Evolutionary conservation across 2,888 invertebrate species (phyloP), one percentile per base, ranked within the genome.

Genomic region (Ormia ochracea): DNA sequence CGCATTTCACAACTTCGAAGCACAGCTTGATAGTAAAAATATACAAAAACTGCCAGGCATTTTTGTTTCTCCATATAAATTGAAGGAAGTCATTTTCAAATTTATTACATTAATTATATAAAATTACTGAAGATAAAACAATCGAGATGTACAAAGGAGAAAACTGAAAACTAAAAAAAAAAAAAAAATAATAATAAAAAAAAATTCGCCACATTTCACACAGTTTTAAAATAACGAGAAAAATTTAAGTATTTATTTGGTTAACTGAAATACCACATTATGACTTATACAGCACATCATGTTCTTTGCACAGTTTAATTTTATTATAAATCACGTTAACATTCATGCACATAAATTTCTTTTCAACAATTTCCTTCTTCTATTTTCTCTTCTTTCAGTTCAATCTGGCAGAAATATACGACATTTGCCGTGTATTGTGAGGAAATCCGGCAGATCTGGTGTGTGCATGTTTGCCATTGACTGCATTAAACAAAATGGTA

Each of bases 381-480:
- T n/a, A n/a, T n/a, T n/a, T n/a, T n/a, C n/a, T n/a, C n/a, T n/a
- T n/a, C n/a, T 63, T 56, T 85, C 92, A 93, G 95, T 95, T 90
- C 94, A 94, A 84, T 90, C 93, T 86, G 96, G 95, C 85, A 93
- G 96, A 86, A 96, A 96, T 89, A 97, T 97, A 88, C 92, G 96
- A 87, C 96, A 96, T 87, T 91, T 96, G 85, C 95, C 96, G 28
- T 97, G 97, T 90, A 93, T 96, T 88, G 95, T 96, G 73, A 92
- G 95, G 87, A 93, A 93, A 86, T 93, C 94, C 31, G 94, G 93
- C 36, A 93, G 95, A 83, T 94, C 94, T 80, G 97, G 97, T 0
- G 92, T 96, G 0, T 97, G 97, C 87, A 97, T 97, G 97, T 97
- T 97, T 87, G 97, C 96, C 78, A 96, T 96, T 89, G 96, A 97